Evolutionary conservation across 64 coral and sea anemone genomes (phyloP).

Genomic region (Dendronephthya gigantea): DNA sequence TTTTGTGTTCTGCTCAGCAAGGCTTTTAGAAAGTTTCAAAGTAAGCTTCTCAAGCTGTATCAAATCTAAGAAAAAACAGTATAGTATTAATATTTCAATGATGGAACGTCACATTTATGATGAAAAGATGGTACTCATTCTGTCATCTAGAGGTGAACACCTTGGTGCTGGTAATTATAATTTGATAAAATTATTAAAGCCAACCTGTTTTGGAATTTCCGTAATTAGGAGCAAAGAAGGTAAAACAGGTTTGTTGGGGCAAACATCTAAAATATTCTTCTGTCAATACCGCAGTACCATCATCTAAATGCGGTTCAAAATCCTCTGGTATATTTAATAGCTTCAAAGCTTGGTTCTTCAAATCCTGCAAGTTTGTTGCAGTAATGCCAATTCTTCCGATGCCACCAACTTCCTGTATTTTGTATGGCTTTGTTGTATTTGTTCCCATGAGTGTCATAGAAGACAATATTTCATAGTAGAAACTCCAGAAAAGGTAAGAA

Average conservation of each 20-base stretch:
- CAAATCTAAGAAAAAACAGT: neutral
- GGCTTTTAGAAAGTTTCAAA: neutral
- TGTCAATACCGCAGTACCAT: constrained; percentile 59
- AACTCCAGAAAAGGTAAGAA: neutral
- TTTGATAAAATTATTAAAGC: neutral
- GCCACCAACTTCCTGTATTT: constrained; percentile 67
- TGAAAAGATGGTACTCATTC: no score
- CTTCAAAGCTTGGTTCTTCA: constrained; percentile 38
- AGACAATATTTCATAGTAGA: neutral
- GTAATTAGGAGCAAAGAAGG: constrained; percentile 55
- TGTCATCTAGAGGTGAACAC: no score
- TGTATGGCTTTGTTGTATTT: constrained; percentile 49
- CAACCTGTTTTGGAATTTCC: constrained; percentile 50
- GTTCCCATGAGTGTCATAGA: neutral
- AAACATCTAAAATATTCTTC: constrained; percentile 53
- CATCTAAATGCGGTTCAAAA: constrained; percentile 54
- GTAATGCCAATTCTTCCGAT: constrained; percentile 56
- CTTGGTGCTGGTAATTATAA: no score
- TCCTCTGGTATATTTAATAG: constrained; percentile 29
- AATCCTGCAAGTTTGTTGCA: constrained; percentile 36
- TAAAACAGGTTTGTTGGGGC: constrained; percentile 56
- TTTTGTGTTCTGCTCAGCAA: neutral
- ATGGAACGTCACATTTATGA: no score
- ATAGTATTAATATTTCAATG: no score
- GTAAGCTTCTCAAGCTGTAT: neutral